Percentiles rank a stretch among this genome's conserved stretches.
Conservation (phyloP, 2,797 vertebrate genomes). For the Denticeps clupeoides region DNA sequence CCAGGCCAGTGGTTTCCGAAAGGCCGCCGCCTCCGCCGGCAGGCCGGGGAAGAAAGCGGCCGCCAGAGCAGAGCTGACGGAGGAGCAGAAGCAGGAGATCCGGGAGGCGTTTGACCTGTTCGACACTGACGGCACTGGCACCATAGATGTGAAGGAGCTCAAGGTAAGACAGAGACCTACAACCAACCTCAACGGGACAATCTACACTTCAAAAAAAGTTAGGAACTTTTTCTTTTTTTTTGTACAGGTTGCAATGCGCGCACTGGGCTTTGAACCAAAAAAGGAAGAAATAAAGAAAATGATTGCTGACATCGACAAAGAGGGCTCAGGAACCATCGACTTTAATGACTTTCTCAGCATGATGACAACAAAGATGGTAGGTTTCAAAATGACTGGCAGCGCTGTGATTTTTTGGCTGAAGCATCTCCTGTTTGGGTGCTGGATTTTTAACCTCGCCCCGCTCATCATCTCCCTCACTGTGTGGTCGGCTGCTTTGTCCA, state of each 20-base stretch:
- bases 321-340: conserved; percentile 69
- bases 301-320: conserved; percentile 78
- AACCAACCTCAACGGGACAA: too few species aligned
- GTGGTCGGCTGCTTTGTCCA: too few species aligned
- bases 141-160: conserved; percentile 84
- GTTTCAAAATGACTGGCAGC: too few species aligned
- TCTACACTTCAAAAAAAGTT: not conserved
- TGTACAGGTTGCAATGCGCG: conserved; percentile 81
- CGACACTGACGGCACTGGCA: conserved; percentile 78
- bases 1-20: conserved; percentile 67
- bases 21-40: conserved; percentile 40
- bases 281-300: conserved; percentile 90
- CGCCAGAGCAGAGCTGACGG: conserved; percentile 70
- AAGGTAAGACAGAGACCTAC: conserved; percentile 56
- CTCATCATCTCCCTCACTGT: too few species aligned
- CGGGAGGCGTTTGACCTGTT: conserved; percentile 91
- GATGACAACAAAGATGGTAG: conserved; percentile 89
- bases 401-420: too few species aligned
- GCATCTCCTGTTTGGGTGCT: too few species aligned
- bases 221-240: conserved; percentile 12
- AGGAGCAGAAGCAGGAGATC: conserved; percentile 85
- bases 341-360: conserved; percentile 81
- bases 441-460: too few species aligned
- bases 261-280: conserved; percentile 91
- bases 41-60: conserved; percentile 62